These are phyloP conservation scores for Sinocyclocheilus anophthalmus DNA, from an alignment of 2,113 vertebrate genomes.

Conservation along the genomic window DNA sequence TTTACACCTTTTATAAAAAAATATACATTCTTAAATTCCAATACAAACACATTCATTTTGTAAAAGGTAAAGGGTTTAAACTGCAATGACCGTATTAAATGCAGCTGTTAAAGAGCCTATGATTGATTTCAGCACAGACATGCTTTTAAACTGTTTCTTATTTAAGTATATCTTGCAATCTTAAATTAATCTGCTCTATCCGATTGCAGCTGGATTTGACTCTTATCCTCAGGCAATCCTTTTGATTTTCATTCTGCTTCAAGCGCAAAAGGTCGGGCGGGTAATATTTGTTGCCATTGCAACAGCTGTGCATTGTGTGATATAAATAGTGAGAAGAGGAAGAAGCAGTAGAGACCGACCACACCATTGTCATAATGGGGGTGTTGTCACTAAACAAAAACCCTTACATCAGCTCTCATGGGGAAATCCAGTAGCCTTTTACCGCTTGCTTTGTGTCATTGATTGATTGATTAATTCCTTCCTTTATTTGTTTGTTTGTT, in stretches of 20 bases:
- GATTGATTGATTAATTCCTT: background rate
- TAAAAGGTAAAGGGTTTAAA: background rate
- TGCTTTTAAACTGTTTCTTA: background rate
- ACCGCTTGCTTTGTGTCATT: background rate
- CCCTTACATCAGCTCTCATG: background rate
- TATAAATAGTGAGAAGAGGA: constrained; percentile 10
- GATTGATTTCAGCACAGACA: background rate
- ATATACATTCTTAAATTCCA: background rate
- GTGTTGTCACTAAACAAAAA: background rate
- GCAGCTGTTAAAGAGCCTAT: background rate
- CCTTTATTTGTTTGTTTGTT: background rate
- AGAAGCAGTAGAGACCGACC: background rate
- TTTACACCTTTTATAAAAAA: background rate
- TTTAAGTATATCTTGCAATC: background rate
- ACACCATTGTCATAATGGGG: constrained; percentile 7
- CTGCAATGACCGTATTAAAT: background rate
- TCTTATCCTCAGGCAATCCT: constrained; percentile 18
- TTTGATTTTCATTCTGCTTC: constrained; percentile 38
- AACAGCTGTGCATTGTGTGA: constrained; percentile 27
- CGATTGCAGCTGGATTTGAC: constrained; percentile 42
- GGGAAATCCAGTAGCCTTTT: background rate
- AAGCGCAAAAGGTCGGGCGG: background rate
- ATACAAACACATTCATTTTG: background rate
- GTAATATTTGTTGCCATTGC: constrained; percentile 1
- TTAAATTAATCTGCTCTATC: constrained; percentile 32